Evolutionary conservation across 2,888 invertebrate genomes (phyloP).

Genomic region (Meteorus colon): DNA sequence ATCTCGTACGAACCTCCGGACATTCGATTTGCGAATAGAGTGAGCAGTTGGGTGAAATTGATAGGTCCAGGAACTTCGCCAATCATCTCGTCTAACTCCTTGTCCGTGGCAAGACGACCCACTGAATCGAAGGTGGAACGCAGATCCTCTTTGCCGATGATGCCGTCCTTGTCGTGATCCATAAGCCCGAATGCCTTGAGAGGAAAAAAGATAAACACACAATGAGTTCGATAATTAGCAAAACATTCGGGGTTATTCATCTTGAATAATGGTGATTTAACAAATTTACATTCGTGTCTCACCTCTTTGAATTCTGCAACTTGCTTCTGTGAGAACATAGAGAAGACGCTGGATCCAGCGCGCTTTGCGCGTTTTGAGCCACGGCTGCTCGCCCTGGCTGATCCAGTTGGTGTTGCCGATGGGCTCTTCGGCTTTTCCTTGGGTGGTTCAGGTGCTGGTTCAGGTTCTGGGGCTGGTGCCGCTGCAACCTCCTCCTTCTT

Average conservation of each 20-base stretch:
- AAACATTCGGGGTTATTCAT: constrained; percentile 4
- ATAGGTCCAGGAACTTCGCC: constrained; percentile 91
- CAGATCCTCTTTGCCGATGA: constrained; percentile 91
- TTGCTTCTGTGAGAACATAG: constrained; percentile 97
- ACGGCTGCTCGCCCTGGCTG: constrained; percentile 84
- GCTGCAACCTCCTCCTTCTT: constrained; percentile 81
- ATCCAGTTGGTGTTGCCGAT: constrained; percentile 74
- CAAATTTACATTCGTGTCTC: constrained; percentile 57
- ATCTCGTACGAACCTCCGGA: constrained; percentile 79
- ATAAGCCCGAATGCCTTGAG: constrained; percentile 93
- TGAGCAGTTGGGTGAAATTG: constrained; percentile 95
- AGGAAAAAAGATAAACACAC: constrained; percentile 19
- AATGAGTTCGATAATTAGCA: not conserved
- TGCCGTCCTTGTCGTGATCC: constrained; percentile 96
- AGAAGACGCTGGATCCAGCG: constrained; percentile 96
- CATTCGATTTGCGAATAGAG: constrained; percentile 94
- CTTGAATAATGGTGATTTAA: not conserved
- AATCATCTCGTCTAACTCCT: constrained; percentile 93
- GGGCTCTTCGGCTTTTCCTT: constrained; percentile 78
- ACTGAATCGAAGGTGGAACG: constrained; percentile 94
- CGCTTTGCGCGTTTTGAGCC: constrained; percentile 88
- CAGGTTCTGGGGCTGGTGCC: constrained; percentile 81
- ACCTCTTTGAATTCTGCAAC: constrained; percentile 97
- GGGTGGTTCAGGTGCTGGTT: constrained; percentile 82
- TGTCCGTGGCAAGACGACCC: constrained; percentile 91